Evolutionary conservation across 2,113 vertebrate genomes (phyloP).

Genomic region (Podilymbus podiceps): DNA sequence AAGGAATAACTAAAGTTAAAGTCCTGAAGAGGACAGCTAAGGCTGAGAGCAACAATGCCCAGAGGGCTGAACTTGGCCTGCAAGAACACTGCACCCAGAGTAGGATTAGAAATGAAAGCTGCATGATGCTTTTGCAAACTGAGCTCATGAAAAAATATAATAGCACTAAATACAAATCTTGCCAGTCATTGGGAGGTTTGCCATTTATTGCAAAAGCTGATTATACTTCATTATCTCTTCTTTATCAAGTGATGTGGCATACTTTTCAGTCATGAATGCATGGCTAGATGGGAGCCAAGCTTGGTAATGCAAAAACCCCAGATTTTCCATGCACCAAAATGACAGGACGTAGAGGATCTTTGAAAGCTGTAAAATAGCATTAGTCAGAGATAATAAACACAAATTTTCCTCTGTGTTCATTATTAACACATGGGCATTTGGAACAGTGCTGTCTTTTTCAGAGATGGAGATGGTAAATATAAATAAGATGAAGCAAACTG

Average conservation of each 20-base stretch:
- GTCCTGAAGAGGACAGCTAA: not conserved
- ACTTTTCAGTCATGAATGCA: not conserved
- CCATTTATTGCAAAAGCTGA: not conserved
- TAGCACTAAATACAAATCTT: not conserved
- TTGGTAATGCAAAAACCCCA: not conserved
- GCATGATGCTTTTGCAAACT: not conserved
- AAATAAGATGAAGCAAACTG: not conserved
- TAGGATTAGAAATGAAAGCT: not conserved
- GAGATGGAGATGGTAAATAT: not conserved
- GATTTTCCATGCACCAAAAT: not conserved
- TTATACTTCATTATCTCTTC: not conserved
- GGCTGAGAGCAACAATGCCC: not conserved
- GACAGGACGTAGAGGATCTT: not conserved
- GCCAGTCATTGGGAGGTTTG: not conserved
- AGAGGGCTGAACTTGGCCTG: not conserved
- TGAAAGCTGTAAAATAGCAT: slow-evolving; percentile 2
- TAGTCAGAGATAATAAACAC: not conserved
- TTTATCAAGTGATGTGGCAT: not conserved
- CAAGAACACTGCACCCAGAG: not conserved
- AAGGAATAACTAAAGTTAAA: not conserved
- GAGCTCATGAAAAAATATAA: not conserved
- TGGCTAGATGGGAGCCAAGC: not conserved
- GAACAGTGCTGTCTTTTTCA: not conserved
- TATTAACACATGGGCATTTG: not conserved
- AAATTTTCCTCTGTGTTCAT: not conserved